These are phyloP conservation scores for Aquatica leii DNA, from an alignment of 2,888 invertebrate species.

Conservation along the genomic window DNA sequence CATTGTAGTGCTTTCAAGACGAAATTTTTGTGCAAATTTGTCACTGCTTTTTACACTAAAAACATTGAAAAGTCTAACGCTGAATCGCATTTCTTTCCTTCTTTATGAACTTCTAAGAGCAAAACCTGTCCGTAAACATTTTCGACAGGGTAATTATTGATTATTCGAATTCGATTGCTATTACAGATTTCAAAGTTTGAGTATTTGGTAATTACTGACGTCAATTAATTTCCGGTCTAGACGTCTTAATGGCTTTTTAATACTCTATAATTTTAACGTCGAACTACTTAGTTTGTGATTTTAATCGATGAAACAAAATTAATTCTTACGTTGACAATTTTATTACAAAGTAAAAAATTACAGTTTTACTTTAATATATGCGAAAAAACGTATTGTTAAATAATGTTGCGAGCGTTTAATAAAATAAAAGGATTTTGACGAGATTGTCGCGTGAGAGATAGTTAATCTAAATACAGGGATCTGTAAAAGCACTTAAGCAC, in stretches of 20 bases:
- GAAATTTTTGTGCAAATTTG: conserved; percentile 25
- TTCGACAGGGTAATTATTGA: neutral
- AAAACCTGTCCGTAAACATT: too few species aligned
- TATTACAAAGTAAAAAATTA: too few species aligned
- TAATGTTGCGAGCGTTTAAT: too few species aligned
- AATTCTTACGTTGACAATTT: neutral
- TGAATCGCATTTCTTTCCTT: neutral
- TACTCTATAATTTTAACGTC: neutral
- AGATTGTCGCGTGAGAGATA: neutral
- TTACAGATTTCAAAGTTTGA: too few species aligned
- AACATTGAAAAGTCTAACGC: neutral
- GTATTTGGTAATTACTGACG: neutral
- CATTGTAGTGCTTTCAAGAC: conserved; percentile 20
- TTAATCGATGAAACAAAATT: neutral
- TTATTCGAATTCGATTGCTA: too few species aligned
- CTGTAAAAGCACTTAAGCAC: conserved; percentile 25
- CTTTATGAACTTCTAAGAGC: neutral
- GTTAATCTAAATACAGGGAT: conserved; percentile 25
- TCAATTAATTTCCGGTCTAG: neutral
- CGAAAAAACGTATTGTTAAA: neutral
- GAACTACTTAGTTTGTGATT: neutral
- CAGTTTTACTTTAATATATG: too few species aligned
- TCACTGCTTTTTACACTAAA: conserved; percentile 18
- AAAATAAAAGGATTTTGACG: too few species aligned
- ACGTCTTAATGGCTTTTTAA: neutral